Base-by-base conservation (phyloP, 2,797 vertebrate species). In the Neoniphon sammara region DNA sequence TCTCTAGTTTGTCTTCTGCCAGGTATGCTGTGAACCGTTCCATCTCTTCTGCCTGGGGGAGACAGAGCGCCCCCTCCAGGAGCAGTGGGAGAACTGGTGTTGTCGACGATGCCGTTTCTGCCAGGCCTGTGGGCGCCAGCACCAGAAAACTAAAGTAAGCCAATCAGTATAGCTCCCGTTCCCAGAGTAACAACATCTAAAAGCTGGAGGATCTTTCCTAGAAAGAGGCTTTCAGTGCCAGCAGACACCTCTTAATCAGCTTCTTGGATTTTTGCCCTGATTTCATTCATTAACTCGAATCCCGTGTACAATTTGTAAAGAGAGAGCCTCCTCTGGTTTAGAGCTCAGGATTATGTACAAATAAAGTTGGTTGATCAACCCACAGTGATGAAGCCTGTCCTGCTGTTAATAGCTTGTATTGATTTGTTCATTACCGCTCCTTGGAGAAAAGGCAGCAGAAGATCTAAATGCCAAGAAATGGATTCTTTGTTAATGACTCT, bases 71-170 rank as follows among this genome's bases (percentile, higher is more conserved):
- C 98, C 98, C 60, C 95, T 96, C 79, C 95, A 98, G 88, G 97
- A 98, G 88, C 97, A 99, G 93, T 94, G 97, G 93, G 98, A 99
- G 83, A 99, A 98, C 91, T 99, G 98, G 98, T 99, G 97, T 91
- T 99, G 98, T 88, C 97, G 97, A 68, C 94, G 95, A 68, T 99
- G 98, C 93, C 96, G 97, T 82, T 99, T 97, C 92, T 99, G 98
- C 91, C 97, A 99, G 5, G 96, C 97, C 62, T 99, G 98, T 91
- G 97, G 98, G 78, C 96, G 93, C 82, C 97, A 98, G 89, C 96
- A 98, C 87, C 96, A 98, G 90, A 96, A 94, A 90, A 93, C 93
- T 77, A 94, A 94, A 93, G 94, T 94, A 88, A 92, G 91, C 63
- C 55, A 58, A 83, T 83, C 58, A 79, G 42, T 70, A 46, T 21